Base-by-base conservation (phyloP, 2,888 invertebrate species). In the Pediacus dermestoides region DNA sequence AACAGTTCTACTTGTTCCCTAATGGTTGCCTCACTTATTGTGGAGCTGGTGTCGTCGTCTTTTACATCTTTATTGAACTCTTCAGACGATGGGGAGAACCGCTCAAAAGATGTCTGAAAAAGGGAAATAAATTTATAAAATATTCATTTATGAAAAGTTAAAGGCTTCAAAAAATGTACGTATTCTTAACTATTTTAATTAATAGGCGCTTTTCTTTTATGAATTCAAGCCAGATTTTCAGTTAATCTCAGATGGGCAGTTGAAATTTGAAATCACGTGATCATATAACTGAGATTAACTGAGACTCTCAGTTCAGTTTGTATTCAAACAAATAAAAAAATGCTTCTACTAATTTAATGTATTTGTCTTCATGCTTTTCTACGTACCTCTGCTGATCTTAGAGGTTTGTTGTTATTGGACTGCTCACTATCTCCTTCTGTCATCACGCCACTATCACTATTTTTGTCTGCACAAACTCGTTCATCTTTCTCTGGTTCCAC, bases 371-470 rank as follows among this genome's bases (percentile, higher is more conserved):
- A 18, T 18, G n/a, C 21, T 18, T 7, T 18, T 18, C n/a, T 47
- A 33, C 44, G 53, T 53, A 66, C 66, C 52, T 66, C 67, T 35
- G 54, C 48, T 11, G 60, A 57, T 42, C 59, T 57, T 16, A 53
- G 54, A 31, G 58, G 59, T 54, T 60, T 64, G 46, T 55, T 56
- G 38, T 65, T 63, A 37, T 58, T 60, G 6, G 64, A 64, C 44
- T 68, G 67, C 50, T 69, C 69, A 42, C 79, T 80, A 12, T 80
- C 79, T n/a, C 78, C 78, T 53, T 81, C 80, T 2, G 81, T 80
- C 30, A 80, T 76, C 2, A 82, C 81, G 1, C 82, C 82, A 43
- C 82, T 82, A 58, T 82, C 82, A 55, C 81, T 81, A 63, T 81
- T 80, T n/a, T 77, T 81, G 13, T 80, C 79, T 50, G 76, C 76